These are phyloP conservation scores for Menidia beryllina DNA, from an alignment of 2,113 vertebrate genomes.

Conservation along the genomic window DNA sequence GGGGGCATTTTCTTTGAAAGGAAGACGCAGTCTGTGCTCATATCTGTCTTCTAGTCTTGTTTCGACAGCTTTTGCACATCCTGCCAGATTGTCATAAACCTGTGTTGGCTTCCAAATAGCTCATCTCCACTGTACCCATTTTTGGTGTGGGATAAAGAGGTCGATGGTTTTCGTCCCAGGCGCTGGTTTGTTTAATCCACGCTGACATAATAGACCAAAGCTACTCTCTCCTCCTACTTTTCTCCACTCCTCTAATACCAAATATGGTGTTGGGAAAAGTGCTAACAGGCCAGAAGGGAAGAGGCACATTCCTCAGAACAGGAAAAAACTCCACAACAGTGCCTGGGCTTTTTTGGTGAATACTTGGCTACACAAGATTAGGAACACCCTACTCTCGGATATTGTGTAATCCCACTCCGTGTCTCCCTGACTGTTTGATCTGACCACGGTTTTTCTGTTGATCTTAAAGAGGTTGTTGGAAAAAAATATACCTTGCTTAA, in stretches of 20 bases:
- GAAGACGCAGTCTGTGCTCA: conserved; percentile 6
- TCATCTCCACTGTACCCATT: conserved; percentile 68
- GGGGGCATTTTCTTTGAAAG: conserved; percentile 22
- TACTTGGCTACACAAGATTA: conserved; percentile 31
- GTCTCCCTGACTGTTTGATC: conserved; percentile 1
- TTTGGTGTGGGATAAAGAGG: conserved; percentile 62
- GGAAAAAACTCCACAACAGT: conserved; percentile 69
- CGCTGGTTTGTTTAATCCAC: conserved; percentile 76
- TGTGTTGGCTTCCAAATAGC: conserved; percentile 34
- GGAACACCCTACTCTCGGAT: conserved; percentile 1
- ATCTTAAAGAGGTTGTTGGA: not conserved
- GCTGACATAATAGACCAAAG: conserved; percentile 74
- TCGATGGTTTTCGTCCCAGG: conserved; percentile 54
- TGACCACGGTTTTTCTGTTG: conserved; percentile 4
- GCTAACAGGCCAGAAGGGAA: conserved; percentile 72
- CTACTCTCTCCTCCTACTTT: conserved; percentile 73
- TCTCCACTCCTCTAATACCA: conserved; percentile 79
- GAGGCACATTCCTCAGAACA: conserved; percentile 81
- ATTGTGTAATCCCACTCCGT: conserved; percentile 25
- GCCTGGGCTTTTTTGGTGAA: conserved; percentile 37
- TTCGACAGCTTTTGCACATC: conserved; percentile 11
- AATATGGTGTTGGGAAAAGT: conserved; percentile 84
- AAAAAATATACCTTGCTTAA: conserved; percentile 16
- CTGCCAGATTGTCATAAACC: conserved; percentile 43
- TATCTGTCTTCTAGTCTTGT: conserved; percentile 19